Conservation (phyloP, 2,797 vertebrate species). For the Podarcis siculus region DNA sequence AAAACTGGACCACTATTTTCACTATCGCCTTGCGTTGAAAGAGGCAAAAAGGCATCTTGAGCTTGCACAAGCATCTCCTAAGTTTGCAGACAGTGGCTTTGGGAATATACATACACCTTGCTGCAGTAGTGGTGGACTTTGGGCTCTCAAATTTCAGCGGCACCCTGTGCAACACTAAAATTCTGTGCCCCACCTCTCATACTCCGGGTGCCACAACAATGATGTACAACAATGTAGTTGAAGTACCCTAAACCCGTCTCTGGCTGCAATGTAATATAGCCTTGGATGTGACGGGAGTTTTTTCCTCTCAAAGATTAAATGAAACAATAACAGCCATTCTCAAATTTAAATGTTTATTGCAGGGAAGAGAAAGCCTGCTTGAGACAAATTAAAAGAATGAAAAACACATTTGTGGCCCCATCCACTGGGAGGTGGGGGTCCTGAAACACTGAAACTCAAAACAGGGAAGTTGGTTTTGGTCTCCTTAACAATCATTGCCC, state of each 20-base stretch:
- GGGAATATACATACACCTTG: not conserved
- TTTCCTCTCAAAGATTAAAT: not conserved
- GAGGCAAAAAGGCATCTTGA: not conserved
- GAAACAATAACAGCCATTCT: not conserved
- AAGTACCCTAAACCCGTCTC: not conserved
- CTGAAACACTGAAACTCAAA: slow-evolving; percentile 7
- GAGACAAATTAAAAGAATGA: slow-evolving; percentile 2
- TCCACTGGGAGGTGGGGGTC: not conserved
- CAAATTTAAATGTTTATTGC: slow-evolving; percentile 73
- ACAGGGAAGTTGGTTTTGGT: not conserved
- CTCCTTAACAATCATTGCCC: slow-evolving; percentile 8
- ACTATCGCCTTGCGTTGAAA: not conserved
- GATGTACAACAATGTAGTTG: too few relatives aligned
- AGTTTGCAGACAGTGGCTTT: not conserved
- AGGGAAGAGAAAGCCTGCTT: slow-evolving; percentile 37
- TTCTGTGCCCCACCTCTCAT: too few relatives aligned
- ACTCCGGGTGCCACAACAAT: too few relatives aligned
- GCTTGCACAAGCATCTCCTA: not conserved
- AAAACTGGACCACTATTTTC: not conserved
- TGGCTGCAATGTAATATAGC: not conserved
- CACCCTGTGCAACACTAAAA: too few relatives aligned
- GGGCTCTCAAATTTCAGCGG: too few relatives aligned
- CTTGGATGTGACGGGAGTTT: not conserved
- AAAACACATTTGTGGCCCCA: slow-evolving; percentile 5
- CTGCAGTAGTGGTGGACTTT: too few relatives aligned